phyloP scores from a whole-genome alignment of 2,113 vertebrate genomes.

The Labeo rohita region DNA sequence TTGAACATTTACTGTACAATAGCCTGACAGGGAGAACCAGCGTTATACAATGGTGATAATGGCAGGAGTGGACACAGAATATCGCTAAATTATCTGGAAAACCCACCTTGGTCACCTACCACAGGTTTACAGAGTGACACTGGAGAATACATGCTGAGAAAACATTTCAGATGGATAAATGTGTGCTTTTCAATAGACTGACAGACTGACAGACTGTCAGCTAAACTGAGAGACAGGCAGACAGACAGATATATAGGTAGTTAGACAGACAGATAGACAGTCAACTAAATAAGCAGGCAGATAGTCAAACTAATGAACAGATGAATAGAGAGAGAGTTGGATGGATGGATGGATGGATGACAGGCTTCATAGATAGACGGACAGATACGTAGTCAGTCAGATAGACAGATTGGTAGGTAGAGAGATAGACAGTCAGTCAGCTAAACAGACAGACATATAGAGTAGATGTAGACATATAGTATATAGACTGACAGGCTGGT shows the following conservation, averaged over 20 bases:
- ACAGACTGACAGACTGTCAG: too few relatives aligned
- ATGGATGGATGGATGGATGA: too few relatives aligned
- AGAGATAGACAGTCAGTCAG: not conserved
- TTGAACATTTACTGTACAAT: slow-evolving; percentile 53
- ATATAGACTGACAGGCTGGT: not conserved
- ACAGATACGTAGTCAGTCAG: too few relatives aligned
- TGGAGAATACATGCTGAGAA: not conserved
- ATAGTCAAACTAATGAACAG: not conserved
- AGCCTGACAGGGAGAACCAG: slow-evolving; percentile 21
- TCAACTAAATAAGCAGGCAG: not conserved
- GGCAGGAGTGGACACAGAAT: slow-evolving; percentile 19
- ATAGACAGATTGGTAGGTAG: not conserved
- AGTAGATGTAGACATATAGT: not conserved
- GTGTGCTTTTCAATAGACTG: not conserved
- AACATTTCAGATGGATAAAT: not conserved
- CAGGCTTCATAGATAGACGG: not conserved
- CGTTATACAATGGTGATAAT: slow-evolving; percentile 28
- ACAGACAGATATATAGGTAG: not conserved
- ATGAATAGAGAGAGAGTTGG: not conserved
- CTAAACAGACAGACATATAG: not conserved
- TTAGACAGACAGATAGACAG: not conserved
- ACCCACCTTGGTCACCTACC: not conserved
- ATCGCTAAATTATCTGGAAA: slow-evolving; percentile 40
- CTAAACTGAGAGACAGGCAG: not conserved
- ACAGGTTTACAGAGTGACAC: not conserved